Evolutionary conservation across 2,888 invertebrate species (phyloP).

Genomic region (Hydropsyche betteni): DNA sequence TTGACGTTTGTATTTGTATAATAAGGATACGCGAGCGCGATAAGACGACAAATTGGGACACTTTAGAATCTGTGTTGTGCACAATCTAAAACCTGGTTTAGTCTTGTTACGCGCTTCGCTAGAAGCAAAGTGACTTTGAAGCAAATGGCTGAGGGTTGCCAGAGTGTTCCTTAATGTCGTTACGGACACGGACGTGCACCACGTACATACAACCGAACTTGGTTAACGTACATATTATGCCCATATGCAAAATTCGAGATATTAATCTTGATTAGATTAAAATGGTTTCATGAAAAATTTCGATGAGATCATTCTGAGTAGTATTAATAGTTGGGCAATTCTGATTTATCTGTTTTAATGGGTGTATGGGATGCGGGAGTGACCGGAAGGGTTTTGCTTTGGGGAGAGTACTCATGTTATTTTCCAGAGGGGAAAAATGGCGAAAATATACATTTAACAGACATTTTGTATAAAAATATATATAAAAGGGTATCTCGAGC

Average conservation of each 20-base stretch:
- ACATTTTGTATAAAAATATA: constrained; percentile 8
- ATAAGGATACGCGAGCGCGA: no score
- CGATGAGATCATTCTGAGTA: constrained; percentile 24
- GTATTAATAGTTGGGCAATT: neutral
- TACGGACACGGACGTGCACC: constrained; percentile 12
- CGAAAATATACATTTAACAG: constrained; percentile 1
- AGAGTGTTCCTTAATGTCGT: constrained; percentile 32
- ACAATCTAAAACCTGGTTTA: constrained; percentile 28
- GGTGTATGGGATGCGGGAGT: constrained; percentile 24
- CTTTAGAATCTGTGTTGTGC: constrained; percentile 20
- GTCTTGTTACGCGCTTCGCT: constrained; percentile 28
- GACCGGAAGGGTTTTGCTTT: constrained; percentile 12
- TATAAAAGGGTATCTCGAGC: constrained; percentile 21
- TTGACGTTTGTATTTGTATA: no score
- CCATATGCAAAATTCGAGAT: no score
- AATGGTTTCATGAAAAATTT: no score
- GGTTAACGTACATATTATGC: no score
- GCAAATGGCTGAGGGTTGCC: constrained; percentile 27
- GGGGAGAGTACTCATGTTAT: no score
- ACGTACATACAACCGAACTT: neutral
- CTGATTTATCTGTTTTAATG: constrained; percentile 38
- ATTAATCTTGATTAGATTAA: no score
- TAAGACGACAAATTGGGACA: neutral
- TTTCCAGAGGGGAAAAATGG: neutral
- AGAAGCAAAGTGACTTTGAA: constrained; percentile 33